Conservation (phyloP, 2,888 invertebrate genomes). For the Glaucopsyche alexis region DNA sequence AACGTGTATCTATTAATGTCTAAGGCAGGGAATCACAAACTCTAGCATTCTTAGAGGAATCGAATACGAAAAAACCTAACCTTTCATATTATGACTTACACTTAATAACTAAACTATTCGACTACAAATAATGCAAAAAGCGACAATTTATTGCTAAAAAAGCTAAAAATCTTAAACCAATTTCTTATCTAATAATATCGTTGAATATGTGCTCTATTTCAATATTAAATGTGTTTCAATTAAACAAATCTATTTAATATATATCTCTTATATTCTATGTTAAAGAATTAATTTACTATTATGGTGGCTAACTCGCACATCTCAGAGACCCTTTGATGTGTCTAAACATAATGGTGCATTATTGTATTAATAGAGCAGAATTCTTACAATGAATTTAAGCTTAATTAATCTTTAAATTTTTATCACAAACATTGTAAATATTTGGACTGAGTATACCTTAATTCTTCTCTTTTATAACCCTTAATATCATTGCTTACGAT, state of each 20-base stretch:
- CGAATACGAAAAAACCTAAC: conserved; percentile 52
- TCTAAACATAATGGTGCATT: conserved; percentile 60
- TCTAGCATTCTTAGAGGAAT: conserved; percentile 61
- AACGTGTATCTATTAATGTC: conserved; percentile 53
- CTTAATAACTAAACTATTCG: conserved; percentile 59
- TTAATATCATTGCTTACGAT: conserved; percentile 27
- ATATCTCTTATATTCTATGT: conserved; percentile 31
- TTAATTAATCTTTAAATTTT: conserved; percentile 60
- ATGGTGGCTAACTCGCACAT: conserved; percentile 48
- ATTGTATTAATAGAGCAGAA: conserved; percentile 56
- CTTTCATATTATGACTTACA: conserved; percentile 52
- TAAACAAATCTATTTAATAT: conserved; percentile 34
- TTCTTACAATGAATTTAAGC: conserved; percentile 56
- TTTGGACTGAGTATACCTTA: conserved; percentile 61
- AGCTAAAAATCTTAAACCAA: conserved; percentile 57
- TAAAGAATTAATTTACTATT: conserved; percentile 38
- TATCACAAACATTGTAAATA: conserved; percentile 74
- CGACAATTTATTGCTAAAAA: conserved; percentile 70
- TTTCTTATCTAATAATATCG: conserved; percentile 52
- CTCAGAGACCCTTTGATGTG: conserved; percentile 71
- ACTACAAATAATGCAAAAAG: conserved; percentile 73
- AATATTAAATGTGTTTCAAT: conserved; percentile 43
- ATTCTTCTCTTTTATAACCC: conserved; percentile 27
- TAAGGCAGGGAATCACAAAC: conserved; percentile 67
- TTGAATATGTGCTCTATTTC: conserved; percentile 62